A percentile compares a stretch with the other conserved stretches of the same genome.
phyloP scores from a whole-genome alignment of 2,888 invertebrate species.

The Caenorhabditis uteleia region DNA sequence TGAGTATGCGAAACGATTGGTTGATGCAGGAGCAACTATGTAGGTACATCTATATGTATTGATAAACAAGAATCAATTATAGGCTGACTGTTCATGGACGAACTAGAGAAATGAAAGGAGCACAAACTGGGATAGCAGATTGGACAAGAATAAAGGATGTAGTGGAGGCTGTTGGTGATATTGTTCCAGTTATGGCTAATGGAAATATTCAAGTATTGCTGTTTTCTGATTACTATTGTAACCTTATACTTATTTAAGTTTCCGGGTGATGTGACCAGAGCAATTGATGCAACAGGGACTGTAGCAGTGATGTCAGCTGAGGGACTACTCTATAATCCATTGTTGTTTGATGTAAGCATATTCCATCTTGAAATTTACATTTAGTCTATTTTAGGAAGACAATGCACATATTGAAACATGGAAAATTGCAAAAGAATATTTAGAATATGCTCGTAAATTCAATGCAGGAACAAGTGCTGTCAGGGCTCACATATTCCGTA shows the following conservation, averaged over 20 bases:
- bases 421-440: constrained; percentile 84
- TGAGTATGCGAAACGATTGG: constrained; percentile 90
- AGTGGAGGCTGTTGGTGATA: constrained; percentile 79
- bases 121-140: constrained; percentile 88
- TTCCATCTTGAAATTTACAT: background rate
- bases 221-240: background rate
- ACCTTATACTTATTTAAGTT: too few species aligned
- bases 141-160: constrained; percentile 92
- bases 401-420: constrained; percentile 39
- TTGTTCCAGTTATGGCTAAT: constrained; percentile 93
- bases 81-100: constrained; percentile 94
- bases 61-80: constrained; percentile 57
- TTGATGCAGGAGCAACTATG: constrained; percentile 83
- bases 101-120: constrained; percentile 88
- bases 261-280: constrained; percentile 83
- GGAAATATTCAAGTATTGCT: constrained; percentile 91
- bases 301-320: constrained; percentile 78
- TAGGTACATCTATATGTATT: constrained; percentile 49
- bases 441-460: constrained; percentile 81
- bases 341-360: constrained; percentile 76
- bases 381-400: constrained; percentile 26
- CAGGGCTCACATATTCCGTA: constrained; percentile 93
- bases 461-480: constrained; percentile 88
- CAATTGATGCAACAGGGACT: constrained; percentile 84
- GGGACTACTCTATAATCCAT: constrained; percentile 97